Base-by-base conservation (phyloP, 35 echinoderm and acorn worm species). In the Strongylocentrotus purpuratus region DNA sequence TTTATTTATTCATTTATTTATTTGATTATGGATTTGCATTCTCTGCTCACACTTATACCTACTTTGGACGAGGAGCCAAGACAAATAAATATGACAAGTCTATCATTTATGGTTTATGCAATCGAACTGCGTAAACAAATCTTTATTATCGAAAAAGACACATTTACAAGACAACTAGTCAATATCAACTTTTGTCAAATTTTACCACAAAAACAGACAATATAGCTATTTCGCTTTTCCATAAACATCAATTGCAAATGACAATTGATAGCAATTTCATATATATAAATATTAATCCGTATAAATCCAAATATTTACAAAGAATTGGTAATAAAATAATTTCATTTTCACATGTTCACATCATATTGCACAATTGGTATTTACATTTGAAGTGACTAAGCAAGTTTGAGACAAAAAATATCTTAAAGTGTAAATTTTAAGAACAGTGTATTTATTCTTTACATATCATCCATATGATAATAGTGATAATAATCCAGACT, bases 261-360 rank as follows among this genome's bases (percentile, higher is more conserved):
- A n/a, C 65, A 45, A 89, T 17, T 89, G 87, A 46, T 20, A 33
- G 45, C 87, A 46, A 35, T 89, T 28, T 45, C 35, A 94, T 48
- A 94, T 58, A 94, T 94, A 48, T 58, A 46, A 55, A 94, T 94
- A 94, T 94, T 33, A 55, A 61, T 94, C 46, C 92, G 58, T 55
- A 94, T 94, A 94, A 55, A 94, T 94, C 47, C 31, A 94, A 55
- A 58, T 94, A 94, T 94, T 12, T 94, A 94, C 58, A 94, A 0
- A 31, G 35, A 94, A 55, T 55, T 6, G 58, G 46, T 55, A 55
- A 94, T 33, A 55, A 94, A 55, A 94, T 94, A 94, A 55, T 55
- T 94, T 55, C 22, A 91, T 94, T 55, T 94, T 55, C 58, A 94
- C 58, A 94, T 94, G 31, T 94, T 55, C 58, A 94, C 58, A 94